phyloP scores from a whole-genome alignment of 2,888 invertebrate genomes.

The Anoplius nigerrimus region DNA sequence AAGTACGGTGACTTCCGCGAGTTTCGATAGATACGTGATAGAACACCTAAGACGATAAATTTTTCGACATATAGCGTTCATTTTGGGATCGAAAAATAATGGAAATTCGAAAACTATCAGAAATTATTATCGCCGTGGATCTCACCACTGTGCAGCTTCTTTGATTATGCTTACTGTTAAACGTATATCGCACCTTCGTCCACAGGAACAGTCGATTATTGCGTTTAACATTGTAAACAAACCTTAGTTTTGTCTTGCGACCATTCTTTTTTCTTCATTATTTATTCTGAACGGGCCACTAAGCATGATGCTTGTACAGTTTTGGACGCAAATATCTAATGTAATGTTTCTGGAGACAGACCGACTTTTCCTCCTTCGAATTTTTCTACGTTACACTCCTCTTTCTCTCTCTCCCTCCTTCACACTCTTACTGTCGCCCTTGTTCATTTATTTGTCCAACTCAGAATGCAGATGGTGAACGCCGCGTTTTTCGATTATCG shows the following conservation, averaged over 20 bases:
- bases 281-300: background rate
- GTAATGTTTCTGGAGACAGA: background rate
- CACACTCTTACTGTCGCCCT: background rate
- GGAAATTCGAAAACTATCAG: background rate
- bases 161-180: background rate
- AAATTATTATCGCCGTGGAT: too few relatives aligned
- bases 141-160: too few relatives aligned
- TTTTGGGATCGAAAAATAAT: background rate
- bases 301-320: too few relatives aligned
- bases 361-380: background rate
- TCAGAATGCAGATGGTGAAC: constrained; percentile 10
- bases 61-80: background rate
- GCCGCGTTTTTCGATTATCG: constrained; percentile 26
- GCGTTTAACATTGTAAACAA: background rate
- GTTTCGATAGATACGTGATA: background rate
- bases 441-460: too few relatives aligned
- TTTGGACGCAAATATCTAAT: too few relatives aligned
- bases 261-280: constrained; percentile 5
- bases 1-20: background rate
- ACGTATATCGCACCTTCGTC: constrained; percentile 15
- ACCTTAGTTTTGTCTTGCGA: too few relatives aligned
- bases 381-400: background rate
- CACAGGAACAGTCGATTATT: constrained; percentile 11
- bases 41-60: background rate
- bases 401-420: background rate